Percentiles rank a stretch among this genome's conserved stretches.
Conservation (phyloP, 2,888 invertebrate species). For the Ochropacha duplaris region DNA sequence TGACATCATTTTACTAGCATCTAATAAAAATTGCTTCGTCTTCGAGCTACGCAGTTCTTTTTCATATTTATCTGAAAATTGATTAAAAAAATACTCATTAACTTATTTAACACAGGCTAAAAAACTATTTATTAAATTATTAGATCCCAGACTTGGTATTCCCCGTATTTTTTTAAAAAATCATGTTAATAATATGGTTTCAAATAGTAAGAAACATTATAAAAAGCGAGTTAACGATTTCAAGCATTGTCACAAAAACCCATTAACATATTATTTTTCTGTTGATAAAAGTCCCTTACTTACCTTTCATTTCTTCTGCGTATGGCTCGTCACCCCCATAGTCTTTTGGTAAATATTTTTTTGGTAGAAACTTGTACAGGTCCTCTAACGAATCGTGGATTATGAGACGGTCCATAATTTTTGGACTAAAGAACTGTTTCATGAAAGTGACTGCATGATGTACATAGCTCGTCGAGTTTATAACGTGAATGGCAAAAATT, state of each 20-base stretch:
- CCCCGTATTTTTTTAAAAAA: too few species aligned
- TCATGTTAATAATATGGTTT: too few species aligned
- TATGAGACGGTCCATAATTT: conserved; percentile 61
- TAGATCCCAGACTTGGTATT: too few species aligned
- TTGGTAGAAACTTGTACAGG: conserved; percentile 53
- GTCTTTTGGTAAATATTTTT: conserved; percentile 57
- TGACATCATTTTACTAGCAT: conserved; percentile 55
- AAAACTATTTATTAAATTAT: too few species aligned
- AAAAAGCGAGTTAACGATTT: too few species aligned
- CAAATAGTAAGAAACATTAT: too few species aligned
- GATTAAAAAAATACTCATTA: neutral
- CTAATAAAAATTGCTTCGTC: conserved; percentile 50
- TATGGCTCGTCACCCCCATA: conserved; percentile 60
- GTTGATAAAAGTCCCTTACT: neutral
- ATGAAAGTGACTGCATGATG: conserved; percentile 56
- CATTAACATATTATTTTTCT: too few species aligned
- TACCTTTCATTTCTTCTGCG: conserved; percentile 61
- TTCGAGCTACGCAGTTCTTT: conserved; percentile 53
- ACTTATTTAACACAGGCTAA: neutral
- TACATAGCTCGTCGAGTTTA: conserved; percentile 61
- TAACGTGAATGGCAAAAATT: conserved; percentile 64
- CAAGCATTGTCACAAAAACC: too few species aligned
- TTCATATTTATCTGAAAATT: conserved; percentile 54
- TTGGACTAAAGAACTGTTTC: conserved; percentile 65
- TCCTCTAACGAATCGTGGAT: conserved; percentile 55